Base-by-base conservation (phyloP, 2,888 invertebrate species). In the Meta bourneti region DNA sequence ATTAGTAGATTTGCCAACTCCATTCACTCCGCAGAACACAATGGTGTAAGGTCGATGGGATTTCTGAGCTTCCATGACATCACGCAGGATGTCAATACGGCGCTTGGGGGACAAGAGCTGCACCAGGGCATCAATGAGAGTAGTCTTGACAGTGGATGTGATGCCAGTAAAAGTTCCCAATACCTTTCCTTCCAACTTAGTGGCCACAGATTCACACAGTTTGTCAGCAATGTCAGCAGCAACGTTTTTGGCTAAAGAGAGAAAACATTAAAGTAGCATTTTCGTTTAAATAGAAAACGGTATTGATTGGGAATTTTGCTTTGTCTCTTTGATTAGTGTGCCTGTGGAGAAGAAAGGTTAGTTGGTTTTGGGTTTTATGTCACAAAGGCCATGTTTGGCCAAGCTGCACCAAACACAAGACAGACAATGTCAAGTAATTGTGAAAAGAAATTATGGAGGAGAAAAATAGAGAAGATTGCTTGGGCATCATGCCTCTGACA, bases 1-100 rank as follows among this genome's bases (percentile, higher is more conserved):
- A 95, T 99, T 99, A 2, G 99, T 99, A 0, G 99, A 99, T 94
- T 99, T 99, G 85, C 99, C 99, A 0, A 99, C 99, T 19, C 99
- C 99, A 95, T 99, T 99, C 1, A 98, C 99, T 92, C 99, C 99
- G 95, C 99, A 99, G 95, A 99, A 99, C 0, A 98, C 96, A 96
- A 99, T 97, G 9, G 98, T 97, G 95, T 98, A 99, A 0, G 99
- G 99, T n/a, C 97, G 96, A n/a, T 96, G 96, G 93, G 96, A 96
- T 83, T 97, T 96, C 80, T 95, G 94, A 0, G 98, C 97, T 94
- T 99, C 99, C 94, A 98, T 95, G 16, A 99, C 98, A 95, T 99
- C 99, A 72, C 99, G 96, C 74, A 99, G 96, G 94, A 99, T 98
- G 95, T 99, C 99, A 72, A 99, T 97, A 87, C 99, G 97, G 0